A percentile compares a stretch with the other conserved stretches of the same genome.
phyloP scores from a whole-genome alignment of 2,797 vertebrate genomes.

The Syngnathus rostellatus region DNA sequence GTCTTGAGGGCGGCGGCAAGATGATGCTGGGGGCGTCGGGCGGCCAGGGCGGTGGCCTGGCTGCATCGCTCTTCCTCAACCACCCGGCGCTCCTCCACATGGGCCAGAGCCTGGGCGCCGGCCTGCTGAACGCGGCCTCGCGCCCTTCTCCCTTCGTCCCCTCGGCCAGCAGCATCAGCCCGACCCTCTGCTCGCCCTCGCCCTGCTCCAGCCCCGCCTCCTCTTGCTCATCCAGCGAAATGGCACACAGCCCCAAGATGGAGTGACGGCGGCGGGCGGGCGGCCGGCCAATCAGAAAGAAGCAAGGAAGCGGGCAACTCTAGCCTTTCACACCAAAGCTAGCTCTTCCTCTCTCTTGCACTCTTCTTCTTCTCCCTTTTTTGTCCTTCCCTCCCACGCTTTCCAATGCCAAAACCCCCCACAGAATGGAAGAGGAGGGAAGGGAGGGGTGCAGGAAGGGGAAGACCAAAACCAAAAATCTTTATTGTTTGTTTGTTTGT shows the following conservation, averaged over 20 bases:
- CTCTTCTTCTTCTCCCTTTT: slow-evolving; percentile 56
- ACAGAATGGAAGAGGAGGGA: slow-evolving; percentile 73
- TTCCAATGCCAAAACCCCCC: slow-evolving; percentile 76
- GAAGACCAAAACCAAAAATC: slow-evolving; percentile 73
- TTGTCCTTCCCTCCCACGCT: slow-evolving; percentile 63
- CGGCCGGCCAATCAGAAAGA: slow-evolving; percentile 64
- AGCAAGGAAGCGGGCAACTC: slow-evolving; percentile 50
- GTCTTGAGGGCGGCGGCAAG: slow-evolving; percentile 83
- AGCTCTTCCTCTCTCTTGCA: slow-evolving; percentile 62
- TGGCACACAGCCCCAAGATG: slow-evolving; percentile 76
- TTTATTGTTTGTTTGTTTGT: slow-evolving; percentile 56
- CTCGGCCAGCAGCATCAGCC: slow-evolving; percentile 69
- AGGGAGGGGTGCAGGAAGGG: slow-evolving; percentile 49
- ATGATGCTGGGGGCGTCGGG: slow-evolving; percentile 76
- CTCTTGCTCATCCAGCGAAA: slow-evolving; percentile 73
- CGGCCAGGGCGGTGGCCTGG: slow-evolving; percentile 70
- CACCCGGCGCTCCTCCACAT: slow-evolving; percentile 82
- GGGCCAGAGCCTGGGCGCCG: slow-evolving; percentile 70
- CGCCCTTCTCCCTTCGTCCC: slow-evolving; percentile 70
- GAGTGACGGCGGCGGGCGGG: slow-evolving; percentile 66
- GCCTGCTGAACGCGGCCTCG: slow-evolving; percentile 74
- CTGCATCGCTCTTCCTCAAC: slow-evolving; percentile 86
- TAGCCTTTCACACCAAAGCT: slow-evolving; percentile 74
- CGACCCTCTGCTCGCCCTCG: slow-evolving; percentile 75
- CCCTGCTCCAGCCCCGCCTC: slow-evolving; percentile 74